Conservation (phyloP, 2,113 vertebrate species). For the Montifringilla adamsi region DNA sequence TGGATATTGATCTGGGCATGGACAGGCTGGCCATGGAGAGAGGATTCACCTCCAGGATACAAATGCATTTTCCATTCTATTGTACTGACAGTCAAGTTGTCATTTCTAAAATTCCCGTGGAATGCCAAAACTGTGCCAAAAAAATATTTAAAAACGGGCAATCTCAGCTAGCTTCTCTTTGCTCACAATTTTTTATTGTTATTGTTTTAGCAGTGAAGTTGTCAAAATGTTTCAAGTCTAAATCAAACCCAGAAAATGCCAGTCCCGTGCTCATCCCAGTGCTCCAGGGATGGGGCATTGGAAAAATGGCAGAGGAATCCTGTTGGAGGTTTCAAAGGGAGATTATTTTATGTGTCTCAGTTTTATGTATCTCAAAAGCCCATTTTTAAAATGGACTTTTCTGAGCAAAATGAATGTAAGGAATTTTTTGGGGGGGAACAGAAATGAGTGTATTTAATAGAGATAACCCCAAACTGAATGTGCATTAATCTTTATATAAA, state of each 20-base stretch:
- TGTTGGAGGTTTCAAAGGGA: not conserved
- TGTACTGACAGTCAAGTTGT: not conserved
- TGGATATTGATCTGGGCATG: not conserved
- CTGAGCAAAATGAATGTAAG: not conserved
- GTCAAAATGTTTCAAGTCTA: not conserved
- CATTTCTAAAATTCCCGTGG: not conserved
- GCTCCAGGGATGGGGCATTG: fast-evolving
- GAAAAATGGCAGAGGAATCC: not conserved
- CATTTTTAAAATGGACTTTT: not conserved
- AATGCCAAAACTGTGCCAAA: not conserved
- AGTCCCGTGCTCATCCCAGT: fast-evolving
- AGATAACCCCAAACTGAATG: not conserved
- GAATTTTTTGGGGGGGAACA: not conserved
- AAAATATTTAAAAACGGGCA: not conserved
- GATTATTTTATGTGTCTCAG: fast-evolving
- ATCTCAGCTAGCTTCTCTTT: not conserved
- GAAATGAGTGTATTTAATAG: not conserved
- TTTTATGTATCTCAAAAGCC: not conserved
- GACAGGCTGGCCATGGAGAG: fast-evolving
- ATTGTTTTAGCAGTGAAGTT: not conserved
- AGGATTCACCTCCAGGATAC: no score
- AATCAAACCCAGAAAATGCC: not conserved
- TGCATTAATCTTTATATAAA: not conserved
- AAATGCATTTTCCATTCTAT: fast-evolving
- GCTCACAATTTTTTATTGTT: not conserved